A percentile compares a stretch with the other conserved stretches of the same genome.
Evolutionary conservation across 2,113 vertebrate genomes (phyloP).

Genomic region (Cinclus cinclus): DNA sequence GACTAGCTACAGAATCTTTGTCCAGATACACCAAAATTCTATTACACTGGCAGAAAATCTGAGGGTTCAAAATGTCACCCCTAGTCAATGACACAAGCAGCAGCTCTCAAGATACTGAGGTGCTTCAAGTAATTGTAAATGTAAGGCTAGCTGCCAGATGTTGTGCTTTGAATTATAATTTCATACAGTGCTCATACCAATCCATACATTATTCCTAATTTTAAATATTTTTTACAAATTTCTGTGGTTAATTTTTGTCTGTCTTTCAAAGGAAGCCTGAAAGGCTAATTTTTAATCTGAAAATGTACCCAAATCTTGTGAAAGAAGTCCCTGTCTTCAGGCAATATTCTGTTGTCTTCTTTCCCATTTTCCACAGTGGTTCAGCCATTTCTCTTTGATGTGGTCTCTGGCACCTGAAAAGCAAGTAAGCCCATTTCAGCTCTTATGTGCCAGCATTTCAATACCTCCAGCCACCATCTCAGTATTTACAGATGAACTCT

Average conservation of each 20-base stretch:
- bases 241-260: background rate
- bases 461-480: background rate
- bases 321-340: conserved; percentile 60
- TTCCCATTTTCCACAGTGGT: conserved; percentile 24
- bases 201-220: background rate
- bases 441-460: background rate
- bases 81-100: background rate
- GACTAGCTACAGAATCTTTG: background rate
- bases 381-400: background rate
- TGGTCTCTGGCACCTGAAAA: conserved; percentile 28
- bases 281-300: conserved; percentile 22
- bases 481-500: background rate
- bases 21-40: background rate
- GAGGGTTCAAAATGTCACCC: background rate
- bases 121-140: background rate
- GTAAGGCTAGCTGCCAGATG: background rate
- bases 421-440: background rate
- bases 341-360: conserved; percentile 57
- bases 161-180: background rate
- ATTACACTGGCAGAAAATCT: background rate
- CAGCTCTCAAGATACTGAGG: background rate
- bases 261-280: background rate
- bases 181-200: background rate
- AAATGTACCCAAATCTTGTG: conserved; percentile 1
- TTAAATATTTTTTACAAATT: background rate